Evolutionary conservation across 1,140 invertebrate genomes (phyloP).

Genomic region (Popillia japonica): DNA sequence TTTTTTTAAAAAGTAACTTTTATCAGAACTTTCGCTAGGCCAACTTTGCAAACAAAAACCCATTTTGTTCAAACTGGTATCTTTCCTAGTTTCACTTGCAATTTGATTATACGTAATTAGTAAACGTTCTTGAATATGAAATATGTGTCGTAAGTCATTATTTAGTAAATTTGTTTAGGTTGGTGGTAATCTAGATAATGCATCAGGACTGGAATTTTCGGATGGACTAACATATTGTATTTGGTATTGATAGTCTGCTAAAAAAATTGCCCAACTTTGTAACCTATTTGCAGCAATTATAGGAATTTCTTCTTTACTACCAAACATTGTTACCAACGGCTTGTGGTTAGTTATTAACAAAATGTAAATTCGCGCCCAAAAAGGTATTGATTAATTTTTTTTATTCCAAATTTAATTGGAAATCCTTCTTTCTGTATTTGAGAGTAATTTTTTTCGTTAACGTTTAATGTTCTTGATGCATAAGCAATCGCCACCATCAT

Average conservation of each 20-base stretch:
- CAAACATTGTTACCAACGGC: slow-evolving; percentile 62
- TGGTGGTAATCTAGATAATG: not conserved
- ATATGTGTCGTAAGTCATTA: slow-evolving; percentile 11
- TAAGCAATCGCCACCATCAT: slow-evolving; percentile 52
- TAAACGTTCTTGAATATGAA: not conserved
- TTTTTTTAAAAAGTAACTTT: too few species aligned
- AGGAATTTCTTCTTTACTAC: slow-evolving; percentile 41
- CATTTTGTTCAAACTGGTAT: too few species aligned
- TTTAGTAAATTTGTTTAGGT: not conserved
- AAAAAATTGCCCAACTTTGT: slow-evolving; percentile 38
- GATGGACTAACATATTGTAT: too few species aligned
- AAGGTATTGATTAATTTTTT: slow-evolving; percentile 65
- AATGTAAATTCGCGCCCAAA: slow-evolving; percentile 63
- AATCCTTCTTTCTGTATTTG: slow-evolving; percentile 66
- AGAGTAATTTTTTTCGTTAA: slow-evolving; percentile 62
- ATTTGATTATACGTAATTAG: too few species aligned
- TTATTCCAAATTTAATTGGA: slow-evolving; percentile 63
- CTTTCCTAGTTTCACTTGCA: too few species aligned
- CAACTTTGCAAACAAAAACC: too few species aligned
- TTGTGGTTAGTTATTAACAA: slow-evolving; percentile 63
- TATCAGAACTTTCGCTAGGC: too few species aligned
- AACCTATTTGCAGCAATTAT: slow-evolving; percentile 39
- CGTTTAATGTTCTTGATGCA: slow-evolving; percentile 60
- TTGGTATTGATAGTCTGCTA: slow-evolving; percentile 17
- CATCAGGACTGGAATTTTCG: slow-evolving; percentile 4